These are phyloP conservation scores for Mesorhabditis spiculigera DNA, from an alignment of 2,888 invertebrate genomes.

Conservation along the genomic window DNA sequence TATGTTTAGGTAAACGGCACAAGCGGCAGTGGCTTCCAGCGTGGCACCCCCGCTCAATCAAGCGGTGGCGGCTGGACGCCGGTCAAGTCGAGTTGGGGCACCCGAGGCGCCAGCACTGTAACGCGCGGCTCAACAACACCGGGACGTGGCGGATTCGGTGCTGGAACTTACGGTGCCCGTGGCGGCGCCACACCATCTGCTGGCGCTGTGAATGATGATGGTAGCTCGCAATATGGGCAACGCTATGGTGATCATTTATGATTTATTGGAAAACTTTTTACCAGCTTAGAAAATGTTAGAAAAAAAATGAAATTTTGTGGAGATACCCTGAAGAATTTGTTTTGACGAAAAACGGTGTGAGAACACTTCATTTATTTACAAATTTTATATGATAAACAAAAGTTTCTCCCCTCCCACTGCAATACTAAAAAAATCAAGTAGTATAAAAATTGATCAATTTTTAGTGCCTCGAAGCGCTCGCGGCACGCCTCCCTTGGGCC, in stretches of 20 bases:
- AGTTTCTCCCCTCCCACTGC: background rate
- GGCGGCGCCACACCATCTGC: slow-evolving; percentile 12
- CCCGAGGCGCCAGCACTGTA: background rate
- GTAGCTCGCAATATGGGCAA: background rate
- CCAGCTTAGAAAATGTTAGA: background rate
- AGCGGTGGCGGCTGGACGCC: slow-evolving; percentile 20
- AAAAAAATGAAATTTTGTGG: background rate
- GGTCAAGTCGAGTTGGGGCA: slow-evolving; percentile 13
- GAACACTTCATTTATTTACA: too few relatives aligned
- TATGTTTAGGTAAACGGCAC: slow-evolving; percentile 9
- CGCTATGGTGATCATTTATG: background rate
- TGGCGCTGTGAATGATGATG: background rate
- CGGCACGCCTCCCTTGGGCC: slow-evolving; percentile 24
- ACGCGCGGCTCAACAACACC: slow-evolving; percentile 12
- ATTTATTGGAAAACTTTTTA: background rate
- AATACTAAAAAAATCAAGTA: background rate
- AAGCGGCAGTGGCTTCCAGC: slow-evolving; percentile 2
- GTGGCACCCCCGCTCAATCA: background rate
- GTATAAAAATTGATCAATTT: slow-evolving; percentile 3
- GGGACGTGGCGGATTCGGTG: slow-evolving; percentile 12
- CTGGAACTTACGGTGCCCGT: slow-evolving; percentile 8
- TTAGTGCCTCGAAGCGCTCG: slow-evolving; percentile 29
- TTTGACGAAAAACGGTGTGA: too few relatives aligned
- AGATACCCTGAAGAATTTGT: too few relatives aligned
- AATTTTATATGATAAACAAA: too few relatives aligned